These are phyloP conservation scores for Sesamia nonagrioides DNA, from an alignment of 1,140 invertebrate genomes.

Conservation along the genomic window DNA sequence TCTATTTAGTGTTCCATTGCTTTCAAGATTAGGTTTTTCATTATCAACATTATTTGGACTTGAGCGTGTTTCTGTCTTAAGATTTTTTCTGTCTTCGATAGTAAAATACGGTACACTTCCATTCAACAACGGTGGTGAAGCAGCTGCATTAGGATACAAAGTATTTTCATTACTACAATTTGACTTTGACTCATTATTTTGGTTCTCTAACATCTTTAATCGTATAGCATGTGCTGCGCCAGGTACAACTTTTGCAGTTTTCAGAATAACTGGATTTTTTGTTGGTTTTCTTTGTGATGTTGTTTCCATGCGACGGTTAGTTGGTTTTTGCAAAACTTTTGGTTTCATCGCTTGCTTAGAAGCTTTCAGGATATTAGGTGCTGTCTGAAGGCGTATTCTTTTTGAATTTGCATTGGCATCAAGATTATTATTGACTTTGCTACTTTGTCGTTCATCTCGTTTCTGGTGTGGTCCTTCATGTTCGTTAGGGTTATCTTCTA, in stretches of 20 bases:
- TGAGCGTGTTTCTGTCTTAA: background rate
- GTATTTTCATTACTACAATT: constrained; percentile 2
- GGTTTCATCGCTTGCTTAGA: background rate
- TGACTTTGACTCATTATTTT: background rate
- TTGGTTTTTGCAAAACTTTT: background rate
- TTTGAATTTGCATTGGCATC: background rate
- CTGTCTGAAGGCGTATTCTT: background rate
- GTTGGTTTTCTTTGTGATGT: background rate
- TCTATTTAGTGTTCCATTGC: background rate
- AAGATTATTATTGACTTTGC: background rate
- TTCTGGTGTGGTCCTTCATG: background rate
- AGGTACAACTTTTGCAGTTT: constrained; percentile 16
- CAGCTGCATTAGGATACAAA: background rate
- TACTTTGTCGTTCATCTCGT: constrained; percentile 33
- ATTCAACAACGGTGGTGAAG: background rate
- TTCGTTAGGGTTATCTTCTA: constrained; percentile 21
- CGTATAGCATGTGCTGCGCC: constrained; percentile 4
- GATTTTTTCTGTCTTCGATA: background rate
- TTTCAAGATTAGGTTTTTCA: background rate
- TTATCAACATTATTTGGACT: background rate
- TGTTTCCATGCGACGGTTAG: background rate
- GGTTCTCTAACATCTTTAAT: background rate
- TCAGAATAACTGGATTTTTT: constrained; percentile 17
- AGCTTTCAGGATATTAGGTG: background rate
- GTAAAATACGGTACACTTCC: background rate